These are phyloP conservation scores for Campylomormyrus numenius DNA, from an alignment of 2,113 vertebrate genomes.

Conservation along the genomic window DNA sequence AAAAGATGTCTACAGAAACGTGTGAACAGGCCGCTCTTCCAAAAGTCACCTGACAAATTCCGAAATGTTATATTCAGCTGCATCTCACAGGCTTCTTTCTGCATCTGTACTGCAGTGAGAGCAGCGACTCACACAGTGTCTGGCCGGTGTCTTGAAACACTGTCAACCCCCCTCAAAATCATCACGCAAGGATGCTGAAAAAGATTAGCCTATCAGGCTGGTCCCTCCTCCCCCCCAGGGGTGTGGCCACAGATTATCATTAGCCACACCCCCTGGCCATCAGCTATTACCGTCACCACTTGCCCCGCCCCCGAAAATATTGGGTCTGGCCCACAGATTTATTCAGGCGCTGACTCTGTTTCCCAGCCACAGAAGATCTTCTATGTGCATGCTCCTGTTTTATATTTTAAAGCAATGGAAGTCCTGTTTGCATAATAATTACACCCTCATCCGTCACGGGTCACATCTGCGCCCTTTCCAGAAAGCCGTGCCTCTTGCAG, in stretches of 20 bases:
- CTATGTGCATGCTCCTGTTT: background rate
- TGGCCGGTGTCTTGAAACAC: background rate
- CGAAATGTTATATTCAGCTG: background rate
- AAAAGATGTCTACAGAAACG: background rate
- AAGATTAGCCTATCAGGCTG: background rate
- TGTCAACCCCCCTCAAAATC: background rate
- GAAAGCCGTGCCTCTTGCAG: background rate
- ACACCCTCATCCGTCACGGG: background rate
- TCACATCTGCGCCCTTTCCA: background rate
- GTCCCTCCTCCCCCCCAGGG: too few relatives aligned
- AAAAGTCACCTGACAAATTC: background rate
- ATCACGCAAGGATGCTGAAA: background rate
- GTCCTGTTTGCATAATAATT: background rate
- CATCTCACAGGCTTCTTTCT: background rate
- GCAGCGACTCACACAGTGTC: background rate
- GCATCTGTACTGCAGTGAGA: background rate
- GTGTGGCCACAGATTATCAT: background rate
- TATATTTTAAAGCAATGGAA: background rate
- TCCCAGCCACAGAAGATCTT: background rate
- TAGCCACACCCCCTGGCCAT: background rate
- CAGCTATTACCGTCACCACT: background rate
- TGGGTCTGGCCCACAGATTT: background rate
- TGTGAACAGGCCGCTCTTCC: background rate
- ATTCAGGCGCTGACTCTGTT: background rate
- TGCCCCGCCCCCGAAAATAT: background rate